Percentiles rank a stretch among this genome's conserved stretches.
phyloP scores from a whole-genome alignment of 2,888 invertebrate species.

The Leucoptera coffeella region DNA sequence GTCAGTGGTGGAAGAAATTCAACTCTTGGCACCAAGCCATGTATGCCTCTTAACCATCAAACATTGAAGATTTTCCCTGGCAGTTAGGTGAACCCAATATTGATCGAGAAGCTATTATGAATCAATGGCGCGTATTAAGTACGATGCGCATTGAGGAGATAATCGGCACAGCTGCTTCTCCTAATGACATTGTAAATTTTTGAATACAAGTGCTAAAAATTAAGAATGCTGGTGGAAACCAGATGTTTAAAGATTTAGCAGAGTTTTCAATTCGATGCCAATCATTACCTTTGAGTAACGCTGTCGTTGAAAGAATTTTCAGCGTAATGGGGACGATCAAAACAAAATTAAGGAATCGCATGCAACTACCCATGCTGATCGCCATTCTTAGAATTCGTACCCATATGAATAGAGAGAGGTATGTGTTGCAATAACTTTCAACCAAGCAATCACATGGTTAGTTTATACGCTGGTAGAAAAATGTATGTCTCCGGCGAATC shows the following conservation, averaged over 20 bases:
- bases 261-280: slow-evolving; percentile 5
- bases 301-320: slow-evolving; percentile 8
- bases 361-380: slow-evolving; percentile 5
- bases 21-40: slow-evolving; percentile 5
- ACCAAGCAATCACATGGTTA: slow-evolving; percentile 6
- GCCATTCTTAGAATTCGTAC: slow-evolving; percentile 6
- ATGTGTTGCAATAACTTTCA: slow-evolving; percentile 6
- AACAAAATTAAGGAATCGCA: slow-evolving; percentile 7
- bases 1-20: slow-evolving; percentile 7
- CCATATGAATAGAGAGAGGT: slow-evolving; percentile 6
- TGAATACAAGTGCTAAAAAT: slow-evolving; percentile 7
- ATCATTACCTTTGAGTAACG: slow-evolving; percentile 8
- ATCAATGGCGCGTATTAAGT: slow-evolving; percentile 7
- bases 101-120: slow-evolving; percentile 7
- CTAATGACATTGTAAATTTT: slow-evolving; percentile 7
- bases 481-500: slow-evolving; percentile 3
- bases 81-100: slow-evolving; percentile 7
- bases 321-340: slow-evolving; percentile 7
- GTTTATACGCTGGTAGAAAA: slow-evolving; percentile 5
- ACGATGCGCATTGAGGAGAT: slow-evolving; percentile 7
- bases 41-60: slow-evolving; percentile 5
- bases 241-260: slow-evolving; percentile 6
- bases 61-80: slow-evolving; percentile 8
- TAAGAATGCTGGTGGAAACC: slow-evolving; percentile 7
- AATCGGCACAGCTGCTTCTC: slow-evolving; percentile 7